These are phyloP conservation scores for Antechinus stuartii DNA, from an alignment of 2,113 vertebrate species.

Conservation along the genomic window DNA sequence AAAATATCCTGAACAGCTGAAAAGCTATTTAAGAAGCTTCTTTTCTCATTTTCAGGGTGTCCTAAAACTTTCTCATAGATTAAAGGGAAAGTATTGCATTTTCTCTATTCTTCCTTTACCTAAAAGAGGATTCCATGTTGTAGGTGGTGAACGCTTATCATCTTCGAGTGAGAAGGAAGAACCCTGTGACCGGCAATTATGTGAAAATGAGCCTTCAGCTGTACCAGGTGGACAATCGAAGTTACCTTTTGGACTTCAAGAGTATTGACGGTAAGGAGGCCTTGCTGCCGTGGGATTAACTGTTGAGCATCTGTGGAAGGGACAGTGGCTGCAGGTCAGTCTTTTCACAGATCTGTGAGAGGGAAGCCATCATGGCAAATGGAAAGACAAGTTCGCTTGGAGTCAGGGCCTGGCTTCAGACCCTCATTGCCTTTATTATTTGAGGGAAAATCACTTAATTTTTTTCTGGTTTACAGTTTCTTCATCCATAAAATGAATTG, in stretches of 20 bases:
- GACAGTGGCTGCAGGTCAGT: constrained; percentile 20
- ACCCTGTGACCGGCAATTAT: constrained; percentile 95
- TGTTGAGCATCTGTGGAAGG: not conserved
- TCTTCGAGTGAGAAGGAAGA: constrained; percentile 94
- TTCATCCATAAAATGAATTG: not conserved
- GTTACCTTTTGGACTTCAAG: constrained; percentile 98
- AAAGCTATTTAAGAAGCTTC: not conserved
- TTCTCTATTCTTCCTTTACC: constrained; percentile 49
- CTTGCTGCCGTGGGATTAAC: not conserved
- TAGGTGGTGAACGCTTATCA: constrained; percentile 98
- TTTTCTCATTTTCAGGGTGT: not conserved
- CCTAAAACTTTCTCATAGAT: constrained; percentile 29
- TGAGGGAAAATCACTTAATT: not conserved
- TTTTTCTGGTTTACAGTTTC: not conserved
- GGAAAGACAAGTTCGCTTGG: not conserved
- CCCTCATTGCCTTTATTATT: not conserved
- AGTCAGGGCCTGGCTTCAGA: not conserved
- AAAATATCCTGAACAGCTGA: not conserved
- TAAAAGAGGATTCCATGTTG: constrained; percentile 62
- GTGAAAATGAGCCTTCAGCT: constrained; percentile 99
- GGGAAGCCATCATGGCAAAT: not conserved
- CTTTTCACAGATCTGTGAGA: not conserved
- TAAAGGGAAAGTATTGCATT: constrained; percentile 27
- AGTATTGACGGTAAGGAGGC: constrained; percentile 94
- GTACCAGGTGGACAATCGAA: constrained; percentile 98